Evolutionary conservation across 2,888 invertebrate species (phyloP).

Genomic region (Xestia xanthographa): DNA sequence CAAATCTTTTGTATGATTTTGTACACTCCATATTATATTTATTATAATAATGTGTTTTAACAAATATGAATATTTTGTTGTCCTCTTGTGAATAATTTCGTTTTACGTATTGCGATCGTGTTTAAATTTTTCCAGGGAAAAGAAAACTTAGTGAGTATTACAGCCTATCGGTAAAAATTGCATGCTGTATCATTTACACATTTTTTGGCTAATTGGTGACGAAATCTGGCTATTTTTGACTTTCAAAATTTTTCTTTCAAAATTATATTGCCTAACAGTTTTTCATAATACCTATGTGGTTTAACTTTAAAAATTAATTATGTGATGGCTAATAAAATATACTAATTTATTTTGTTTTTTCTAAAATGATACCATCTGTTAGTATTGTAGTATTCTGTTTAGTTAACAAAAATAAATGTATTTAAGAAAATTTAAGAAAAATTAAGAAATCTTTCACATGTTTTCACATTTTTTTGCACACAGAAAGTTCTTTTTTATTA

Average conservation of each 20-base stretch:
- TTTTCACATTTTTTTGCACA: not conserved
- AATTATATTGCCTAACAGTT: slow-evolving; percentile 56
- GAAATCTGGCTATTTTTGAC: slow-evolving; percentile 47
- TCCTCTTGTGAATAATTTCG: slow-evolving; percentile 84
- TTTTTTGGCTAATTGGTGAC: slow-evolving; percentile 62
- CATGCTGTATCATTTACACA: slow-evolving; percentile 71
- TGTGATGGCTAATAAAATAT: slow-evolving; percentile 56
- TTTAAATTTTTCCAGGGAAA: slow-evolving; percentile 89
- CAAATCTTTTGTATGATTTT: slow-evolving; percentile 76
- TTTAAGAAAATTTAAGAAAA: not conserved
- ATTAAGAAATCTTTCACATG: not conserved
- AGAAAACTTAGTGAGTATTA: slow-evolving; percentile 90
- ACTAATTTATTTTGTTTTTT: slow-evolving; percentile 59
- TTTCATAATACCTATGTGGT: slow-evolving; percentile 40
- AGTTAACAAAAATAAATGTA: not conserved
- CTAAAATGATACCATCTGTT: slow-evolving; percentile 55
- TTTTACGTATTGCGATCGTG: slow-evolving; percentile 83
- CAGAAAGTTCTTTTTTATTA: not conserved
- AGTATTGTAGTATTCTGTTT: not conserved
- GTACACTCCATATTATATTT: slow-evolving; percentile 69
- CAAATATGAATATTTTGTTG: slow-evolving; percentile 60
- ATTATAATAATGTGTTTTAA: slow-evolving; percentile 65
- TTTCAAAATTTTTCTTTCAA: slow-evolving; percentile 54
- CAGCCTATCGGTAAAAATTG: slow-evolving; percentile 81
- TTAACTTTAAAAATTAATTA: slow-evolving; percentile 62